Conservation (phyloP, 2,888 invertebrate species). For the Esperia sulphurella region DNA sequence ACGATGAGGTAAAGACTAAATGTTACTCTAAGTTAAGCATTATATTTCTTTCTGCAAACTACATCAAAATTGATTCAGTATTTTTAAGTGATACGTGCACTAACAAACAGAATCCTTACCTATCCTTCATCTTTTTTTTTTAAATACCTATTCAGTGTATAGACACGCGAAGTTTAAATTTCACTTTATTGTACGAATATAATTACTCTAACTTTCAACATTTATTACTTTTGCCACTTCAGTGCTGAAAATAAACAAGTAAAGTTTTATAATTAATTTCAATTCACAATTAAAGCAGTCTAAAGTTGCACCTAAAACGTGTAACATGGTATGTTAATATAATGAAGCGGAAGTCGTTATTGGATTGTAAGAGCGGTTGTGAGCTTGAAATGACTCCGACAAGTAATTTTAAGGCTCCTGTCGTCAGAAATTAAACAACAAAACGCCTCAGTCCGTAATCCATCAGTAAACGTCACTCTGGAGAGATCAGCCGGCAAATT, state of each 20-base stretch:
- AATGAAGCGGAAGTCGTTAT: conserved; percentile 17
- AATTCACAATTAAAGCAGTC: background rate
- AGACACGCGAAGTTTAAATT: too few relatives aligned
- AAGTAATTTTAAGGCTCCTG: conserved; percentile 21
- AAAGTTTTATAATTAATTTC: conserved; percentile 1
- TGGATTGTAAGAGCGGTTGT: conserved; percentile 8
- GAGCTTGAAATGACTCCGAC: conserved; percentile 21
- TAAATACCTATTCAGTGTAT: too few relatives aligned
- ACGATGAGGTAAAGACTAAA: too few relatives aligned
- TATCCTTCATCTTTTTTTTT: too few relatives aligned
- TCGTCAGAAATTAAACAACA: conserved; percentile 26
- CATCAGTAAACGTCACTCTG: conserved; percentile 62
- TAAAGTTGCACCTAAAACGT: background rate
- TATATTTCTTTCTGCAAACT: too few relatives aligned
- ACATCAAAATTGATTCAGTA: too few relatives aligned
- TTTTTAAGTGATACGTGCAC: too few relatives aligned
- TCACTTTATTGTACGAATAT: too few relatives aligned
- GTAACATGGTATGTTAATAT: background rate
- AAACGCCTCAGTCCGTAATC: conserved; percentile 52
- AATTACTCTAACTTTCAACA: too few relatives aligned
- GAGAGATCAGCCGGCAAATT: conserved; percentile 74
- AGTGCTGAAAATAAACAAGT: background rate
- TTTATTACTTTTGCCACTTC: background rate
- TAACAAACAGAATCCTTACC: too few relatives aligned
- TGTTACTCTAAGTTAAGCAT: too few relatives aligned